These are phyloP conservation scores for Eurypyga helias DNA, from an alignment of 2,113 vertebrate species.

Conservation along the genomic window DNA sequence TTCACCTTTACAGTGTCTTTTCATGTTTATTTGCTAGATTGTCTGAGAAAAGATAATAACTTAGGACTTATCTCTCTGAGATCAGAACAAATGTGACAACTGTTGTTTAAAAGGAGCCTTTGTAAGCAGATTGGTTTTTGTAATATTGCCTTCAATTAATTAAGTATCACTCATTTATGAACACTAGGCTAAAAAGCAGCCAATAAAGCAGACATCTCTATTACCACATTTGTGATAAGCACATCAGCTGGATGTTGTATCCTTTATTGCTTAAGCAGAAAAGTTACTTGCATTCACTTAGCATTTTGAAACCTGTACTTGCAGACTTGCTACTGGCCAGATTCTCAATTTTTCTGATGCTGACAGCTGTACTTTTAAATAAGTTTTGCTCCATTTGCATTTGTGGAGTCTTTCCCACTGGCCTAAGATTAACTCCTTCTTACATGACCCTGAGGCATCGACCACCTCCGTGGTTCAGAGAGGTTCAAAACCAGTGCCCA, in stretches of 20 bases:
- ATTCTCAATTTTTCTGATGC: background rate
- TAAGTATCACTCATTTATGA: constrained; percentile 42
- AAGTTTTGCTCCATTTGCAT: background rate
- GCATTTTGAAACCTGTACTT: background rate
- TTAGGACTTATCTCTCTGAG: background rate
- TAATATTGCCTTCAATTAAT: constrained; percentile 31
- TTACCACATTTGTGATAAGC: background rate
- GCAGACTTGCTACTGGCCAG: background rate
- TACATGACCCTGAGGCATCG: fast-evolving
- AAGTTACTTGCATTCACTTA: background rate
- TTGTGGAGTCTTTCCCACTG: background rate
- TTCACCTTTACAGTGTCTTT: background rate
- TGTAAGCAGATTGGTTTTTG: background rate
- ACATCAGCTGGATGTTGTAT: background rate
- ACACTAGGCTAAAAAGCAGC: background rate
- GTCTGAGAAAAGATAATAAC: background rate
- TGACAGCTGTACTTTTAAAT: background rate
- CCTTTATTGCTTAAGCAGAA: background rate
- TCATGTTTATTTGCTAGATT: background rate
- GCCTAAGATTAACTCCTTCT: background rate
- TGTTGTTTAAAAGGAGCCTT: background rate
- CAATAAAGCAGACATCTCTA: background rate
- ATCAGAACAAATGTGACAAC: background rate
- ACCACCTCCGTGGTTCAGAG: too few species aligned
- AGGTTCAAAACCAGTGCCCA: background rate